These are phyloP conservation scores for Phortica okadai DNA, from an alignment of 2,888 invertebrate species.

Conservation along the genomic window DNA sequence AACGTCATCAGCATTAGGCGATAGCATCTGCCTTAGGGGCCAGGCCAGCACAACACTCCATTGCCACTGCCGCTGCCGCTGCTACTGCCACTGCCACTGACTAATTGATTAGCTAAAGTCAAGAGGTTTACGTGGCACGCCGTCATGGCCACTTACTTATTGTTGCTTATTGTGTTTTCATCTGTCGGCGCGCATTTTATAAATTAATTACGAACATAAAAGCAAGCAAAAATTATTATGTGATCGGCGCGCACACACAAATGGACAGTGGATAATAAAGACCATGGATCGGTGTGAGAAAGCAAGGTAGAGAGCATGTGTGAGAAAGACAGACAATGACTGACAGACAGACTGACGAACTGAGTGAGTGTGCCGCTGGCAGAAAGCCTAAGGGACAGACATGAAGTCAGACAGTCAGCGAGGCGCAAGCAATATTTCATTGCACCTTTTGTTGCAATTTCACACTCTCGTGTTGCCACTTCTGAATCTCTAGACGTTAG, in stretches of 20 bases:
- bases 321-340: neutral
- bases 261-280: neutral
- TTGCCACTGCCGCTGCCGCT: slow-evolving; percentile 14
- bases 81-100: slow-evolving; percentile 7
- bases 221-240: neutral
- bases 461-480: slow-evolving; percentile 7
- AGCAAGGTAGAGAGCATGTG: neutral
- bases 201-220: slow-evolving; percentile 36
- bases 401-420: neutral
- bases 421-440: neutral
- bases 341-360: neutral
- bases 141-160: neutral
- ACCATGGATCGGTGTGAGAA: neutral
- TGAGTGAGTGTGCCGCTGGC: neutral
- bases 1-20: slow-evolving; percentile 12
- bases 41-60: neutral
- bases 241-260: slow-evolving; percentile 12
- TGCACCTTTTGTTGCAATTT: slow-evolving; percentile 3
- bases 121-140: neutral
- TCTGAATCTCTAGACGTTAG: neutral
- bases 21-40: slow-evolving; percentile 25
- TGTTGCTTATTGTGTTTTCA: slow-evolving; percentile 43
- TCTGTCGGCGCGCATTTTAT: slow-evolving; percentile 25
- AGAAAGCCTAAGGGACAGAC: slow-evolving; percentile 28
- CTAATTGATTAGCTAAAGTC: slow-evolving; percentile 56